These are phyloP conservation scores for Listronotus bonariensis DNA, from an alignment of 1,140 invertebrate genomes.

Conservation along the genomic window DNA sequence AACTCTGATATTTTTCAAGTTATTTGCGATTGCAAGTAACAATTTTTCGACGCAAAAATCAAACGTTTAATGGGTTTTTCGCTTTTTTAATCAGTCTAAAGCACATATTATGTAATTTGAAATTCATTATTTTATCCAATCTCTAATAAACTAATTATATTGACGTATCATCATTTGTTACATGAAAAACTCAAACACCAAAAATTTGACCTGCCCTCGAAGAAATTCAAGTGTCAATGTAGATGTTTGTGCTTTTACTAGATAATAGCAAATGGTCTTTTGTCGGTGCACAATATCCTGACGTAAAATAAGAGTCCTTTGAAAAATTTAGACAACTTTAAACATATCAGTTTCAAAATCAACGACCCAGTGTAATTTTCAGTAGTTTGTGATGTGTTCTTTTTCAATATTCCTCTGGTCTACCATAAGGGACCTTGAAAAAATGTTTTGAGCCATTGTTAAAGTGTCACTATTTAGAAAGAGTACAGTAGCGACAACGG, in stretches of 20 bases:
- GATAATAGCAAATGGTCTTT: conserved; percentile 40
- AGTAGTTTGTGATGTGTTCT: background rate
- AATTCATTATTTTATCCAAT: too few relatives aligned
- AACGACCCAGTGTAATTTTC: conserved; percentile 1
- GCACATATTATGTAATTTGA: too few relatives aligned
- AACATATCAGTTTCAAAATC: conserved; percentile 48
- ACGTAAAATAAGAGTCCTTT: conserved; percentile 40
- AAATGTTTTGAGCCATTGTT: conserved; percentile 49
- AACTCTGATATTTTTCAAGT: too few relatives aligned
- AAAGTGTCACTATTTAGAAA: conserved; percentile 50
- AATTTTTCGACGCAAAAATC: too few relatives aligned
- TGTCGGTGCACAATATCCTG: conserved; percentile 43
- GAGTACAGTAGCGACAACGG: conserved; percentile 43
- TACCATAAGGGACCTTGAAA: conserved; percentile 39
- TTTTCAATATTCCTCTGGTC: conserved; percentile 27
- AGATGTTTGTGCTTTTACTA: conserved; percentile 43
- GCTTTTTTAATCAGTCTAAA: too few relatives aligned
- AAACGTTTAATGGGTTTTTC: too few relatives aligned
- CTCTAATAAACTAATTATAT: too few relatives aligned
- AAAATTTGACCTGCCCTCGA: background rate
- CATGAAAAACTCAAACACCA: too few relatives aligned
- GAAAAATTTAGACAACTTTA: conserved; percentile 46
- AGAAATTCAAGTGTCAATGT: conserved; percentile 47
- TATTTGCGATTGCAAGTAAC: too few relatives aligned
- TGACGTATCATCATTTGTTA: too few relatives aligned